These are phyloP conservation scores for Coregonus clupeaformis DNA, from an alignment of 2,113 vertebrate species.

Conservation along the genomic window DNA sequence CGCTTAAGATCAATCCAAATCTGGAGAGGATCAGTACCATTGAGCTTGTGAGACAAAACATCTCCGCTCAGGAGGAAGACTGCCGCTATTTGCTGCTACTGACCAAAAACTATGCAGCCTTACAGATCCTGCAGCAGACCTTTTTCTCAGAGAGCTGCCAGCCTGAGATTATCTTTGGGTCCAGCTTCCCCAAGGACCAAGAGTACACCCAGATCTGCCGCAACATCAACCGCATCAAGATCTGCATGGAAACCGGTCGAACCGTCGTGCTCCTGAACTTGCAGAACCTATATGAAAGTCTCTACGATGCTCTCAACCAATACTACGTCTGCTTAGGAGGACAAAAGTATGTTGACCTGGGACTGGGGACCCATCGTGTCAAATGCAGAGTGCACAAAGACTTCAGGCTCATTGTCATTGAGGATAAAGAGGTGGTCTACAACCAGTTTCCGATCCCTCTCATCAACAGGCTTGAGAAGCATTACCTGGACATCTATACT, in stretches of 20 bases:
- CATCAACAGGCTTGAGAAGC: too few relatives aligned
- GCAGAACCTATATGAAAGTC: slow-evolving; percentile 95
- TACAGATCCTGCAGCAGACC: slow-evolving; percentile 87
- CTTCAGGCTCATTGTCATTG: slow-evolving; percentile 90
- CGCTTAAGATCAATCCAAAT: slow-evolving; percentile 41
- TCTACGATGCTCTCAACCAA: slow-evolving; percentile 95
- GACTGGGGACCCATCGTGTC: slow-evolving; percentile 92
- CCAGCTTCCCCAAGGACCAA: slow-evolving; percentile 93
- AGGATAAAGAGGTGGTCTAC: slow-evolving; percentile 90
- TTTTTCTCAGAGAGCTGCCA: slow-evolving; percentile 76
- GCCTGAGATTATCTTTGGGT: slow-evolving; percentile 95
- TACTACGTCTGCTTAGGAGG: slow-evolving; percentile 92
- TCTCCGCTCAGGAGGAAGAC: slow-evolving; percentile 77
- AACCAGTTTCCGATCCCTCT: slow-evolving; percentile 90
- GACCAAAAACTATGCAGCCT: slow-evolving; percentile 88
- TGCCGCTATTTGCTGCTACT: slow-evolving; percentile 90
- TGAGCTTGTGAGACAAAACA: slow-evolving; percentile 84
- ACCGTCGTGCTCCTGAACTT: slow-evolving; percentile 90
- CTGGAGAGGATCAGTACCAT: slow-evolving; percentile 73
- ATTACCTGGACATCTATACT: slow-evolving; percentile 88
- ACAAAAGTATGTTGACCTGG: slow-evolving; percentile 94
- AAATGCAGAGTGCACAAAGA: slow-evolving; percentile 90
- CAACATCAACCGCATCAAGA: slow-evolving; percentile 93
- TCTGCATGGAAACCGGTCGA: slow-evolving; percentile 95
- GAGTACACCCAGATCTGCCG: slow-evolving; percentile 94